Conservation (phyloP, 2,888 invertebrate species). For the Erynnis tages region DNA sequence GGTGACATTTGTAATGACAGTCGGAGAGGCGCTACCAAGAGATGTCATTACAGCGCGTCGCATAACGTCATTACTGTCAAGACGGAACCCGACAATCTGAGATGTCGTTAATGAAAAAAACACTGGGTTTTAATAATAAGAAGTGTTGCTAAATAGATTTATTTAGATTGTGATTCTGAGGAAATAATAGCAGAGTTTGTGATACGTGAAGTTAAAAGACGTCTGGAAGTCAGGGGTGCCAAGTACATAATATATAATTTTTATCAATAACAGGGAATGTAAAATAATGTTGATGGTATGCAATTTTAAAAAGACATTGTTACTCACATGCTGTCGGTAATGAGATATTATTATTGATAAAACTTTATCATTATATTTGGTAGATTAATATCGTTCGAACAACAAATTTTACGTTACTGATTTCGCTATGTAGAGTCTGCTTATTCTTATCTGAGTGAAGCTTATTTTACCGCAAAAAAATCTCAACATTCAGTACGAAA, state of each 20-base stretch:
- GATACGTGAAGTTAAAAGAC: too few relatives aligned
- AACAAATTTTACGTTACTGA: too few relatives aligned
- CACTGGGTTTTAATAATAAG: slow-evolving; percentile 73
- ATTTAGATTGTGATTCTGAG: slow-evolving; percentile 19
- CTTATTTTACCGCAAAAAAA: slow-evolving; percentile 2
- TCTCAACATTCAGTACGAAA: neutral
- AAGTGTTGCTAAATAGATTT: slow-evolving; percentile 36
- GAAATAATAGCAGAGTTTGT: too few relatives aligned
- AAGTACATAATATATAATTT: too few relatives aligned
- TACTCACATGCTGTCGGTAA: too few relatives aligned
- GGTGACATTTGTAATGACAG: slow-evolving; percentile 68
- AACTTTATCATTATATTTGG: too few relatives aligned
- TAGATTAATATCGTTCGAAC: too few relatives aligned
- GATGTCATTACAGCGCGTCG: slow-evolving; percentile 64
- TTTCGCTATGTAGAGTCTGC: too few relatives aligned
- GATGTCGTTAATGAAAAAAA: slow-evolving; percentile 74
- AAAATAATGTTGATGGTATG: too few relatives aligned
- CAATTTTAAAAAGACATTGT: too few relatives aligned
- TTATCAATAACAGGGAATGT: too few relatives aligned
- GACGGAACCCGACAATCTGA: slow-evolving; percentile 70
- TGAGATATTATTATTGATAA: too few relatives aligned
- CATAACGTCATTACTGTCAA: slow-evolving; percentile 66
- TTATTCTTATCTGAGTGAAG: neutral
- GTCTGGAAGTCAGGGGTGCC: neutral
- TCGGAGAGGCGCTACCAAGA: slow-evolving; percentile 58